phyloP scores from a whole-genome alignment of 1,140 invertebrate species.

The Melitaea cinxia region DNA sequence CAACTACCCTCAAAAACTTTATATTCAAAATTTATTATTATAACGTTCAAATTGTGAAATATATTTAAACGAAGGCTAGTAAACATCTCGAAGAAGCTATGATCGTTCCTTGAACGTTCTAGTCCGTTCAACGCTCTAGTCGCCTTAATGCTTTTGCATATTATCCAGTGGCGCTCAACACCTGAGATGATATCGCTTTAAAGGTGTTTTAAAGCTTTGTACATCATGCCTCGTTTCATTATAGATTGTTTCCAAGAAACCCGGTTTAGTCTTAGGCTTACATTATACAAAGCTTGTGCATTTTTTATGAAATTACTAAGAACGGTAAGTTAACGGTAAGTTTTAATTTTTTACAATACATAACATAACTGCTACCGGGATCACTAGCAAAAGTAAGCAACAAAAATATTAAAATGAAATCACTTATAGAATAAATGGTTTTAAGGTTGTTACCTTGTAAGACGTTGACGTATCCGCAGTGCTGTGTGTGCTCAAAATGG shows the following conservation, averaged over 20 bases:
- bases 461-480: background rate
- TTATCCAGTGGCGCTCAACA: slow-evolving; percentile 4
- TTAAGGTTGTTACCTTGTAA: no score
- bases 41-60: background rate
- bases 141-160: slow-evolving; percentile 5
- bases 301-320: no score
- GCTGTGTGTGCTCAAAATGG: background rate
- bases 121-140: background rate
- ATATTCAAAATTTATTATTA: no score
- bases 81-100: background rate
- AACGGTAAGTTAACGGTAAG: no score
- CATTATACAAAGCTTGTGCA: no score
- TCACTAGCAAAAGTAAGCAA: no score
- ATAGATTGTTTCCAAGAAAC: background rate
- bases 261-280: no score
- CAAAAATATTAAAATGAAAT: no score
- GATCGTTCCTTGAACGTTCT: background rate
- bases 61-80: background rate
- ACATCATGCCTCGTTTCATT: slow-evolving; percentile 7
- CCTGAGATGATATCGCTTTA: slow-evolving; percentile 4
- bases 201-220: slow-evolving; percentile 5
- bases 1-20: no score
- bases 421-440: no score
- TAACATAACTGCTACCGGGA: no score
- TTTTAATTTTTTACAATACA: no score